Evolutionary conservation across 2,888 invertebrate genomes (phyloP).

Genomic region (Caenorhabditis zanzibari): DNA sequence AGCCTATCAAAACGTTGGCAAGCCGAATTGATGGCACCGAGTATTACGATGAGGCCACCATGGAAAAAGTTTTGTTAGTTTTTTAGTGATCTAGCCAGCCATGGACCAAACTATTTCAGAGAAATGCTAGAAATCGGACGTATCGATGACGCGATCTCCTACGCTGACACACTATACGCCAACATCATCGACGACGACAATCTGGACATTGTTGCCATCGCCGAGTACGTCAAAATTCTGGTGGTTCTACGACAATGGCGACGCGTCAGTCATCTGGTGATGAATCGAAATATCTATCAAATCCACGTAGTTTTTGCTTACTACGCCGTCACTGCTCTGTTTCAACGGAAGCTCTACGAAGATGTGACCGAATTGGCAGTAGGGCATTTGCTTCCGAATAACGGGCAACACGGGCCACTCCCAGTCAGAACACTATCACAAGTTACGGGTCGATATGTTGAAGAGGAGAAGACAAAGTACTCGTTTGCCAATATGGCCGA

Average conservation of each 20-base stretch:
- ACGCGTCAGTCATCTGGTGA: conserved; percentile 49
- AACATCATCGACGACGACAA: conserved; percentile 51
- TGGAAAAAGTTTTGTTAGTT: conserved; percentile 53
- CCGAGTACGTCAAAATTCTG: conserved; percentile 63
- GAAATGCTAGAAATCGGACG: conserved; percentile 66
- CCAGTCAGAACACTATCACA: conserved; percentile 55
- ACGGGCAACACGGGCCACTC: conserved; percentile 1
- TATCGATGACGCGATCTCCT: conserved; percentile 57
- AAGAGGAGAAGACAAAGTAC: conserved; percentile 57
- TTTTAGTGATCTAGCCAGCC: not conserved
- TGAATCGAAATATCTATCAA: conserved; percentile 50
- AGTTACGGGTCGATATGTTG: conserved; percentile 60
- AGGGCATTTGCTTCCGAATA: conserved; percentile 57
- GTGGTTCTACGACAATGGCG: conserved; percentile 64
- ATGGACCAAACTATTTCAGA: conserved; percentile 14
- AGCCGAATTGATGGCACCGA: conserved; percentile 58
- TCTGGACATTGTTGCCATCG: conserved; percentile 57
- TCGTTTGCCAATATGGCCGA: conserved; percentile 60
- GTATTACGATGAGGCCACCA: conserved; percentile 53
- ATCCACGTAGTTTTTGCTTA: conserved; percentile 75
- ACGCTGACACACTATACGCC: conserved; percentile 59
- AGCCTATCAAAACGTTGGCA: conserved; percentile 49
- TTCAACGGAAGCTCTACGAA: conserved; percentile 65
- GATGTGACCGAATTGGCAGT: conserved; percentile 60
- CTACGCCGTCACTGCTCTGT: conserved; percentile 71